These are phyloP conservation scores for Periophthalmus modestus DNA, from an alignment of 2,113 vertebrate species.

Conservation along the genomic window DNA sequence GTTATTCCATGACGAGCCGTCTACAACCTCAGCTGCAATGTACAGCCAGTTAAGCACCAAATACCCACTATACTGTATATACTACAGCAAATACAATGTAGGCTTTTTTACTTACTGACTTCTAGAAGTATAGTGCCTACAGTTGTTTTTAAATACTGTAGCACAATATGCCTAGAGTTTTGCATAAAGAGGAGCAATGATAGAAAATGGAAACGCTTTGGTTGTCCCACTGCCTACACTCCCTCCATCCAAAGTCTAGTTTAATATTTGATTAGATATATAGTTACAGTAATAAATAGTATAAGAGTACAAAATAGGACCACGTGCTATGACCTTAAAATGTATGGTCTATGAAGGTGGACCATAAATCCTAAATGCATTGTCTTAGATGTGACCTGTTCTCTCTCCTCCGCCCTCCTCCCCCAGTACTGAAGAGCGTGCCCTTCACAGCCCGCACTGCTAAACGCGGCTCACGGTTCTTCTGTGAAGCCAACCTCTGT, in stretches of 20 bases:
- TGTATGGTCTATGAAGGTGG: slow-evolving; percentile 8
- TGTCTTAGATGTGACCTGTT: slow-evolving; percentile 76
- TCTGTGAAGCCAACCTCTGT: slow-evolving; percentile 94
- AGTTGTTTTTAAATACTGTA: neutral
- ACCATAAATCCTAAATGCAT: slow-evolving; percentile 17
- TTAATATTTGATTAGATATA: neutral
- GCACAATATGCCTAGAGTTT: neutral
- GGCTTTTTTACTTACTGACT: neutral
- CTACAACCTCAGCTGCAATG: slow-evolving; percentile 3
- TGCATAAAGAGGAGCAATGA: neutral
- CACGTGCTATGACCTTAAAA: too few relatives aligned
- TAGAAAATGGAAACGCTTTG: neutral
- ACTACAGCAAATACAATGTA: neutral
- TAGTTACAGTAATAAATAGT: neutral
- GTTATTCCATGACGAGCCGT: slow-evolving; percentile 24
- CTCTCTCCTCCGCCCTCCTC: slow-evolving; percentile 70
- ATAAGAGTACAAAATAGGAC: neutral
- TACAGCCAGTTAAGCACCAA: slow-evolving; percentile 2
- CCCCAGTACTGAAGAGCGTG: slow-evolving; percentile 94
- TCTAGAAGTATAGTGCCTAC: neutral
- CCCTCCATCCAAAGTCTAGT: neutral
- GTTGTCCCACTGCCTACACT: neutral
- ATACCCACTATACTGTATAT: neutral
- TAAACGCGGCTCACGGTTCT: slow-evolving; percentile 97
- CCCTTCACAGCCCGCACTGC: slow-evolving; percentile 97